Evolutionary conservation across 2,113 vertebrate genomes (phyloP).

Genomic region (Rhinolophus sinicus): DNA sequence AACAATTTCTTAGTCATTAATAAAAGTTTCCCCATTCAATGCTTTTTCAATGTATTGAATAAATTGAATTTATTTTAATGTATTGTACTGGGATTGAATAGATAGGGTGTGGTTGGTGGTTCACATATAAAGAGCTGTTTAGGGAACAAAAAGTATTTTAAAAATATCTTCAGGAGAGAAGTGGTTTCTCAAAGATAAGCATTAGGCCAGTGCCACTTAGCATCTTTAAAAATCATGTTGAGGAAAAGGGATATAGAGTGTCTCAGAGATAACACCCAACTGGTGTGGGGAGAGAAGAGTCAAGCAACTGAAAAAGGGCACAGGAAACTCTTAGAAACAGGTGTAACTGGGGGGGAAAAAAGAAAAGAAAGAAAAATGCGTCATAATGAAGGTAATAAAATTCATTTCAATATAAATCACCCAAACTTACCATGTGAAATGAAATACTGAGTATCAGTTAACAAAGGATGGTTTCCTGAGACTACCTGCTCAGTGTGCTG

Average conservation of each 20-base stretch:
- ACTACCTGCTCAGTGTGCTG: not conserved
- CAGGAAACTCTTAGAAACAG: not conserved
- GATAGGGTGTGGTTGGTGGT: not conserved
- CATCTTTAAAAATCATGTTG: not conserved
- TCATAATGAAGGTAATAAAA: not conserved
- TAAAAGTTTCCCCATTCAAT: not conserved
- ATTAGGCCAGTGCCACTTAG: not conserved
- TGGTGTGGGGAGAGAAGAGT: not conserved
- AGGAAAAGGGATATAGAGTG: not conserved
- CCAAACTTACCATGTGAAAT: not conserved
- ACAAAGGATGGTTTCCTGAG: not conserved
- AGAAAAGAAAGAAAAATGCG: not conserved
- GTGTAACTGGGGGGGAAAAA: not conserved
- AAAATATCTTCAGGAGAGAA: not conserved
- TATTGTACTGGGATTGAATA: not conserved
- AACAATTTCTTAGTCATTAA: constrained; percentile 28
- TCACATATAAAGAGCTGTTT: not conserved
- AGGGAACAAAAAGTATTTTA: not conserved
- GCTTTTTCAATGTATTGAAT: not conserved
- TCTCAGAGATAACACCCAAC: not conserved
- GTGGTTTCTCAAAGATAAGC: not conserved
- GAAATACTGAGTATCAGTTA: not conserved
- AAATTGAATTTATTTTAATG: not conserved
- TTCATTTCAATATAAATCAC: not conserved
- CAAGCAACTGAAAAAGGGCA: not conserved